Base-by-base conservation (phyloP, 2,797 vertebrate genomes). In the Rhynchotus rufescens region DNA sequence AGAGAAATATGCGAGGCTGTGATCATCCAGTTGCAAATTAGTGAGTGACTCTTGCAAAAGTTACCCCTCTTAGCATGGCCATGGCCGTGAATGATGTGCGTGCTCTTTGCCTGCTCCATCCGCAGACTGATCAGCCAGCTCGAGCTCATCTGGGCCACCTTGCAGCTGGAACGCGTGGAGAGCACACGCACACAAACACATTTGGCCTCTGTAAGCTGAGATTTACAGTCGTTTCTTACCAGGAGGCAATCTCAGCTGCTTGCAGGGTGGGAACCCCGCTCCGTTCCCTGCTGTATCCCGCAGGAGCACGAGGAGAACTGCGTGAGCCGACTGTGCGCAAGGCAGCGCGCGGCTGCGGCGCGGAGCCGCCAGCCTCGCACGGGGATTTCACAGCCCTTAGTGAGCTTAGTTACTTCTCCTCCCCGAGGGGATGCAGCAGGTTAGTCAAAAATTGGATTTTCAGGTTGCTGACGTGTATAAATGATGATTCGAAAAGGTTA, bases 361-460 rank as follows among this genome's bases (percentile, higher is more conserved):
- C 23, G 1, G 38, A 3, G 6, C 10, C 8, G 15, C 59, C 15
- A 3, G 36, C 45, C 64, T 72, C 26, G 1, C 16, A 1, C 30
- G 23, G 45, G 51, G 80, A 6, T 0, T 12, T 51, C 60, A 60
- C 6, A 1, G 66, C 5, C 0, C 22, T 22, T 51, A 21, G n/a
- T 72, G 7, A 4, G 12, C 62, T 51, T 16, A 2, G 12, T 36
- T 16, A 38, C 83, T 81, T 61, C 75, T 86, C 8, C 12, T 89
- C 89, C 86, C 95, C 89, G 84, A 51, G 86, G 72, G 78, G 72
- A 62, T 94, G 89, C 83, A 77, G 28, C 42, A 2, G 20, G 49
- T 84, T 84, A 65, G 45, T 71, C 72, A 74, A 64, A 93, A 81
- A 3, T 4, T 0, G 62, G 54, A 47, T 88, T 52, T 89, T 14